Base-by-base conservation (phyloP, 2,888 invertebrate genomes). In the Colletes collaris region DNA sequence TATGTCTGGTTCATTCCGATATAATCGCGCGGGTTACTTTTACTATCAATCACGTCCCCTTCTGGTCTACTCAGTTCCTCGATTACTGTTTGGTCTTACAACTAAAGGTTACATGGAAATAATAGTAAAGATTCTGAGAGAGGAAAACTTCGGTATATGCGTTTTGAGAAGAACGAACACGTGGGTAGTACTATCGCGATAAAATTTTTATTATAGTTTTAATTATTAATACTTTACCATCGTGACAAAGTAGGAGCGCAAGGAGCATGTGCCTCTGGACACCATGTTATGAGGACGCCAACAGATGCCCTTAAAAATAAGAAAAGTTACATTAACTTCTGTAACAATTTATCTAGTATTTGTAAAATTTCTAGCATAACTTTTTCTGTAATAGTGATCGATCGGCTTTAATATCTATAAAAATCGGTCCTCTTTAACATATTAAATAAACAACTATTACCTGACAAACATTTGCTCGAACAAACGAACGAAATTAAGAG, bases 11-110 rank as follows among this genome's bases (percentile, higher is more conserved):
- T 49, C 40, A 16, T 71, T 75, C 11, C 44, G 16, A 4, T 52
- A 44, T 46, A 10, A 6, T 19, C 46, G n/a, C 44, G 4, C 2
- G 16, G n/a, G 44, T 46, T 52, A 67, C 70, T 77, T 72, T 76
- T 76, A 65, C 72, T 65, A 72, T 76, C 52, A 68, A 79, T 71
- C 71, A 72, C 5, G 10, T 10, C 46, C 10, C n/a, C n/a, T 59
- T 53, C 37, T 53, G 27, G 6, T 27, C 40, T 40, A 49, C 27
- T 64, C 67, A 44, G n/a, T 56, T 44, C 19, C 46, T 68, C 40
- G 13, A 64, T 55, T 64, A 13, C 37, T 73, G 63, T 11, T 58
- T 73, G 16, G 10, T 56, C 55, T 50, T 19, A 3, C 49, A 59
- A 44, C 66, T 70, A 58, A 73, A 77, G 60, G 66, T 27, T 27